A percentile compares a stretch with the other conserved stretches of the same genome.
Evolutionary conservation across 2,888 invertebrate species (phyloP).

Genomic region (Pedicia rivosa): DNA sequence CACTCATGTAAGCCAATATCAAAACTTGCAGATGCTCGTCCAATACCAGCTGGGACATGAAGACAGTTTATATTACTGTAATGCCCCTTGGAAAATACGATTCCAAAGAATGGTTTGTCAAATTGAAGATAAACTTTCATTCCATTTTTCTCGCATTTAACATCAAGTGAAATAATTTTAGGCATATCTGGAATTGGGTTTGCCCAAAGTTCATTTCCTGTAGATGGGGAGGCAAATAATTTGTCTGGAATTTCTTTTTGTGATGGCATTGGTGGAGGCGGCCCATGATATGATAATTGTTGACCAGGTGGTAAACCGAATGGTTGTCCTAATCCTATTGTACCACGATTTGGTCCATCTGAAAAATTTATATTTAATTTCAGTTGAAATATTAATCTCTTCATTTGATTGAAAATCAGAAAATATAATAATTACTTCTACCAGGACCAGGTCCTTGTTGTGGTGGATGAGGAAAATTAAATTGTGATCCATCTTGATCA

Average conservation of each 20-base stretch:
- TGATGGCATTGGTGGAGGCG: conserved; percentile 46
- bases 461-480: conserved; percentile 33
- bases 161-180: conserved; percentile 80
- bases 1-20: conserved; percentile 85
- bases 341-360: conserved; percentile 33
- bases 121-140: conserved; percentile 92
- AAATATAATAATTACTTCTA: conserved; percentile 21
- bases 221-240: conserved; percentile 22
- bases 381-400: too few relatives aligned
- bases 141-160: conserved; percentile 84
- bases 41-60: conserved; percentile 75
- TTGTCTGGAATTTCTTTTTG: conserved; percentile 19
- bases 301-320: conserved; percentile 36
- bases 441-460: conserved; percentile 19
- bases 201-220: conserved; percentile 68
- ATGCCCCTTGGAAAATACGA: conserved; percentile 87
- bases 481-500: conserved; percentile 38
- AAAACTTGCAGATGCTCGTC: conserved; percentile 72
- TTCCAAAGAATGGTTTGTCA: conserved; percentile 89
- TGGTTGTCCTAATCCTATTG: conserved; percentile 29
- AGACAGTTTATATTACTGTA: conserved; percentile 87
- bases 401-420: too few relatives aligned
- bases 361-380: conserved; percentile 26
- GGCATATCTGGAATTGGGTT: conserved; percentile 80
- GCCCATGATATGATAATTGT: conserved; percentile 56